These are phyloP conservation scores for Leptura quadrifasciata DNA, from an alignment of 2,888 invertebrate genomes.

Conservation along the genomic window DNA sequence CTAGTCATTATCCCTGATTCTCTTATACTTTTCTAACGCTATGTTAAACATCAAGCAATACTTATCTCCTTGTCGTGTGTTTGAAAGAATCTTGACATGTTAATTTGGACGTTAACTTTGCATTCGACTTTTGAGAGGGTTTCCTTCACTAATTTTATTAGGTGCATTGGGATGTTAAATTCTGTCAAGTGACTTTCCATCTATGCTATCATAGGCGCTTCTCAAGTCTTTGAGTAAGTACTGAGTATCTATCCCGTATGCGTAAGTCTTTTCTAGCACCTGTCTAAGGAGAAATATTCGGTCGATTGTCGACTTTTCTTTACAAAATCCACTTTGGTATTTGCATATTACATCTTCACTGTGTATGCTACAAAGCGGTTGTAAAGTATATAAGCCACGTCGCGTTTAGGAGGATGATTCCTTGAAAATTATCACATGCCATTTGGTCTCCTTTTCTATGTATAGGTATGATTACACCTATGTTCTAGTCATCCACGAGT, in stretches of 20 bases:
- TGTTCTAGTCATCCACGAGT: background rate
- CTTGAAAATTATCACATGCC: background rate
- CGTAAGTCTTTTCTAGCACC: constrained; percentile 8
- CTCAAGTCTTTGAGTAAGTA: background rate
- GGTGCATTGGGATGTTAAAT: constrained; percentile 5
- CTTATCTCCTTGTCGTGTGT: too few species aligned
- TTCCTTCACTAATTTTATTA: constrained; percentile 12
- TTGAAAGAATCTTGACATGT: too few species aligned
- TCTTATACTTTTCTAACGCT: too few species aligned
- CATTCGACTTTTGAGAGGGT: too few species aligned
- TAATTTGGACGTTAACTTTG: too few species aligned
- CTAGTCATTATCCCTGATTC: too few species aligned
- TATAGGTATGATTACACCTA: background rate
- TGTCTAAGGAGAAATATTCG: constrained; percentile 11
- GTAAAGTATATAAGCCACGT: background rate
- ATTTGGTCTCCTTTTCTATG: constrained; percentile 9
- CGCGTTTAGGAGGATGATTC: background rate
- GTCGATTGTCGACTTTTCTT: background rate
- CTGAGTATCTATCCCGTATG: background rate
- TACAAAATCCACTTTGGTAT: constrained; percentile 4
- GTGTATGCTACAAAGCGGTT: background rate
- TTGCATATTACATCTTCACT: constrained; percentile 5
- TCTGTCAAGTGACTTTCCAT: constrained; percentile 5
- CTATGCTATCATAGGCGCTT: constrained; percentile 8
- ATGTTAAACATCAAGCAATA: too few species aligned